These are phyloP conservation scores for Tetrax tetrax DNA, from an alignment of 2,113 vertebrate genomes.

Conservation along the genomic window DNA sequence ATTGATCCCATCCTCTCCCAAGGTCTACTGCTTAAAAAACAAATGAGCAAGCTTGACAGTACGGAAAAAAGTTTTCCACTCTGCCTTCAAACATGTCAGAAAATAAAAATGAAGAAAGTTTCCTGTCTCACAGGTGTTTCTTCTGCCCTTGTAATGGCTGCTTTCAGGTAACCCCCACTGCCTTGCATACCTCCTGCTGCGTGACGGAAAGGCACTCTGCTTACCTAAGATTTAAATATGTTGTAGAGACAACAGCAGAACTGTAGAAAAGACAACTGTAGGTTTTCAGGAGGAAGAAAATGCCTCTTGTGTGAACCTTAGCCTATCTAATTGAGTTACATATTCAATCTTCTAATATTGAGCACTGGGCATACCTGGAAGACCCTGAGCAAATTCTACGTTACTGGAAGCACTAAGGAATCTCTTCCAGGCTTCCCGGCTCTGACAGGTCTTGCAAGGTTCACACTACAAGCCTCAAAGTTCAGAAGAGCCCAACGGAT, in stretches of 20 bases:
- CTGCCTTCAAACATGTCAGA: background rate
- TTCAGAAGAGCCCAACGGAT: background rate
- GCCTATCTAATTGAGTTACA: background rate
- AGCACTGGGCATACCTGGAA: background rate
- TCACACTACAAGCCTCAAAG: background rate
- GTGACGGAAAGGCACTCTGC: background rate
- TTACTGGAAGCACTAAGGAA: background rate
- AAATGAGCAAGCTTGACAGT: background rate
- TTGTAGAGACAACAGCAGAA: background rate
- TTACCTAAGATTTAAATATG: background rate
- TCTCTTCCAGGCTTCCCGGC: background rate
- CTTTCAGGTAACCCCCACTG: background rate
- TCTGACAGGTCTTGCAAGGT: background rate
- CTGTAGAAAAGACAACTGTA: background rate
- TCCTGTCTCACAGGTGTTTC: background rate
- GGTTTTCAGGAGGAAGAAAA: background rate
- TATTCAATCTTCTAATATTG: rapidly evolving
- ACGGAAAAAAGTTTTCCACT: background rate
- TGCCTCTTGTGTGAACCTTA: background rate
- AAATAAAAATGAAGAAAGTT: background rate
- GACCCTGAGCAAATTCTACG: background rate
- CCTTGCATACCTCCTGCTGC: background rate
- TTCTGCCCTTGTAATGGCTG: background rate
- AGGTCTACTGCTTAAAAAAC: background rate
- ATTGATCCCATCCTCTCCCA: background rate